Evolutionary conservation across 64 coral and sea anemone genomes (phyloP).

Genomic region (Stichodactyla helianthus): DNA sequence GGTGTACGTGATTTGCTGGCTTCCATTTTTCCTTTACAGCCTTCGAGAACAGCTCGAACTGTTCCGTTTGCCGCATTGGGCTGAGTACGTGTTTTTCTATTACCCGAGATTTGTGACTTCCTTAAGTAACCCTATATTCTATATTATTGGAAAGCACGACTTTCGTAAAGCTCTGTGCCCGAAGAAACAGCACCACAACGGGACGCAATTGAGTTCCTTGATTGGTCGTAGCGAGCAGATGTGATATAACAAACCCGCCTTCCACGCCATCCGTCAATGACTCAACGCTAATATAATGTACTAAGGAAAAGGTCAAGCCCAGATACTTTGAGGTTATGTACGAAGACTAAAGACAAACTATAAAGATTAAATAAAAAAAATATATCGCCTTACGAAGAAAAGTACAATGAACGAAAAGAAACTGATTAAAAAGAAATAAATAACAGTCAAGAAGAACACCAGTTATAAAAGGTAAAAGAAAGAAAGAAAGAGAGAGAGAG

Average conservation of each 20-base stretch:
- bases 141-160: slow-evolving; percentile 65
- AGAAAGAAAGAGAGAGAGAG: too few species aligned
- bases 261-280: not conserved
- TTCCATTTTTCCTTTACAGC: slow-evolving; percentile 58
- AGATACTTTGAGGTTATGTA: not conserved
- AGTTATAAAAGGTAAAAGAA: too few species aligned
- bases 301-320: not conserved
- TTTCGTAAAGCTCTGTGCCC: slow-evolving; percentile 46
- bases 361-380: not conserved
- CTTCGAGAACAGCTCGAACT: not conserved
- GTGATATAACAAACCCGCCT: not conserved
- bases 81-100: slow-evolving; percentile 37
- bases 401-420: not conserved
- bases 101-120: slow-evolving; percentile 66
- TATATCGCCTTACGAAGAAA: not conserved
- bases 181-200: not conserved
- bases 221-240: not conserved
- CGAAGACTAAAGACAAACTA: not conserved
- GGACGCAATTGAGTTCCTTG: not conserved
- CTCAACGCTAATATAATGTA: not conserved
- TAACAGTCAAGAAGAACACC: not conserved
- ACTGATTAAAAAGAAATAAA: not conserved
- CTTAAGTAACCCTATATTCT: slow-evolving; percentile 48
- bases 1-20: slow-evolving; percentile 56
- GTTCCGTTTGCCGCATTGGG: slow-evolving; percentile 36